Conservation (phyloP, 2,797 vertebrate species). For the Sebastes dallii region DNA sequence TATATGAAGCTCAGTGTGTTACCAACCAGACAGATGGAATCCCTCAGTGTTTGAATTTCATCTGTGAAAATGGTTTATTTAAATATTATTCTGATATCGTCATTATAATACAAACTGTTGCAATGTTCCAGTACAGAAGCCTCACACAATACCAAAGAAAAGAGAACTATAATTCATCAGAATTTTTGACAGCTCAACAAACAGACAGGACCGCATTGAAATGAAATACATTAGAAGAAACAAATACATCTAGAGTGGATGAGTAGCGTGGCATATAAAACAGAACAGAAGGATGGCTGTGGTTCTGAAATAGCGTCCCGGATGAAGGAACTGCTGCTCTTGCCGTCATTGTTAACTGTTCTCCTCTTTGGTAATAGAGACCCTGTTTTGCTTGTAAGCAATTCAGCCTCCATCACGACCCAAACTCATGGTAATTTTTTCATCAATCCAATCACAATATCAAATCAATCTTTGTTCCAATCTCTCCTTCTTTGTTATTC, state of each 20-base stretch:
- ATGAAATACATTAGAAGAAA: constrained; percentile 70
- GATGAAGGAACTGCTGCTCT: constrained; percentile 40
- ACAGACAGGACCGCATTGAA: constrained; percentile 73
- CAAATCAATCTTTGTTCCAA: neutral
- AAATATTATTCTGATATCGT: constrained; percentile 76
- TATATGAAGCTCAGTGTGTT: constrained; percentile 18
- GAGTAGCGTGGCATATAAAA: constrained; percentile 44
- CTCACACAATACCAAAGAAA: constrained; percentile 75
- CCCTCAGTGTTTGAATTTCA: constrained; percentile 67
- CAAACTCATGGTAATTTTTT: constrained; percentile 3
- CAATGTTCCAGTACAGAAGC: constrained; percentile 78
- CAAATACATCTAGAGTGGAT: constrained; percentile 67
- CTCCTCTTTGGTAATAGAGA: constrained; percentile 39
- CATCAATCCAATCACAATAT: neutral
- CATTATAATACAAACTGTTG: constrained; percentile 79
- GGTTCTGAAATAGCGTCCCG: constrained; percentile 52
- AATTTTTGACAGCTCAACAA: constrained; percentile 70
- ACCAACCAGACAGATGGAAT: constrained; percentile 60
- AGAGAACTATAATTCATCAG: constrained; percentile 68
- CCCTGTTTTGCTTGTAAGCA: constrained; percentile 10
- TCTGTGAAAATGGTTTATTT: constrained; percentile 82
- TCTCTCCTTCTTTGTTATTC: constrained; percentile 37
- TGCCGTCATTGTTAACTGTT: constrained; percentile 24
- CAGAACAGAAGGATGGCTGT: constrained; percentile 39
- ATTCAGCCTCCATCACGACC: constrained; percentile 34